A percentile compares a stretch with the other conserved stretches of the same genome.
These are phyloP conservation scores for Deilephila elpenor DNA, from an alignment of 2,888 invertebrate genomes.

Conservation along the genomic window DNA sequence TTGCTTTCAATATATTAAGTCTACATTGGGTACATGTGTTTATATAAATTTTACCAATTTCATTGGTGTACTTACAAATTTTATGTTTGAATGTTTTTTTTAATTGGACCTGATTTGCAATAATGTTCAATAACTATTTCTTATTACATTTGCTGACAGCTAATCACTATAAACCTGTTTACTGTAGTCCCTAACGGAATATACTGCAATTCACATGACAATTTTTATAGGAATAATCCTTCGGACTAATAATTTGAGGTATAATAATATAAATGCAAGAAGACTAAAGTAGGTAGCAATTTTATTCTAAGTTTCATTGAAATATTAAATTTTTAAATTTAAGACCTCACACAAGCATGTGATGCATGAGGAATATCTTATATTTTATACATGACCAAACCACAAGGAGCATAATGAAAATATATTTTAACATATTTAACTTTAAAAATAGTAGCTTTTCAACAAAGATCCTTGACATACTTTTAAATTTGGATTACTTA, in stretches of 20 bases:
- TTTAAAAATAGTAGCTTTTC: slow-evolving; percentile 56
- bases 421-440: slow-evolving; percentile 52
- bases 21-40: slow-evolving; percentile 32
- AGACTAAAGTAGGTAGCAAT: slow-evolving; percentile 50
- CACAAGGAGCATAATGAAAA: slow-evolving; percentile 49
- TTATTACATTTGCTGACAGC: background rate
- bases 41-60: slow-evolving; percentile 42
- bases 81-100: slow-evolving; percentile 16
- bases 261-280: slow-evolving; percentile 51
- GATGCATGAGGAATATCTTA: slow-evolving; percentile 41
- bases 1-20: slow-evolving; percentile 50
- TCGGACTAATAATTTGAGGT: slow-evolving; percentile 22
- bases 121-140: slow-evolving; percentile 3
- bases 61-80: slow-evolving; percentile 42
- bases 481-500: slow-evolving; percentile 23
- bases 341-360: slow-evolving; percentile 51
- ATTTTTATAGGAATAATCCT: slow-evolving; percentile 19
- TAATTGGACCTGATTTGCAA: slow-evolving; percentile 38
- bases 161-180: background rate
- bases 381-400: slow-evolving; percentile 47
- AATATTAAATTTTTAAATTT: slow-evolving; percentile 38
- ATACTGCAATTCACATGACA: slow-evolving; percentile 18
- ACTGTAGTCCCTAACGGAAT: background rate
- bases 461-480: slow-evolving; percentile 45
- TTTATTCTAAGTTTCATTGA: slow-evolving; percentile 45